phyloP scores from a whole-genome alignment of 2,797 vertebrate species.

The Coluber constrictor region DNA sequence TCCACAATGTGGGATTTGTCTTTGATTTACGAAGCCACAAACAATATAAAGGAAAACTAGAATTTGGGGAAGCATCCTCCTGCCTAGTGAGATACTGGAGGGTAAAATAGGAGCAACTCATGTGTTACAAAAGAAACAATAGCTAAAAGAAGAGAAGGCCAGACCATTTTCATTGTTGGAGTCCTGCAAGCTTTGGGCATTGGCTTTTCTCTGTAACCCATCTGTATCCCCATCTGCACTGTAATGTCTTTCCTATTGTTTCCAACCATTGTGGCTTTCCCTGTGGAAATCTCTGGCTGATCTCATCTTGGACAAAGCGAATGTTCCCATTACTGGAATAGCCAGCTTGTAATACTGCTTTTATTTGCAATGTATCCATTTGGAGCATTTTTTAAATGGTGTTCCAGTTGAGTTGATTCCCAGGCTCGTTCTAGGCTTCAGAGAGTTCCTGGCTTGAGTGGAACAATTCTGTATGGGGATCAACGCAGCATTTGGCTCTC shows the following conservation, averaged over 20 bases:
- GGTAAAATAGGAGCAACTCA: background rate
- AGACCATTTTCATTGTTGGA: background rate
- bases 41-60: background rate
- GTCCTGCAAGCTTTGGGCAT: background rate
- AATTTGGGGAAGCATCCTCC: background rate
- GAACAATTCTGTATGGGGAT: constrained; percentile 22
- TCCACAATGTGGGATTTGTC: background rate
- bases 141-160: background rate
- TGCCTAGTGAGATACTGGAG: background rate
- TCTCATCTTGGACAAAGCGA: background rate
- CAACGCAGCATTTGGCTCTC: constrained; percentile 43
- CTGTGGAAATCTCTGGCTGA: background rate
- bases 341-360: constrained; percentile 3
- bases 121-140: background rate
- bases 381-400: constrained; percentile 17
- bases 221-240: background rate
- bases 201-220: background rate
- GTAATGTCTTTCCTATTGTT: background rate
- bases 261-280: background rate
- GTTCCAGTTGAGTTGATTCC: constrained; percentile 12
- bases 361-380: constrained; percentile 22
- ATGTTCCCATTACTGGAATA: background rate
- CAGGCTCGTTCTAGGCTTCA: background rate
- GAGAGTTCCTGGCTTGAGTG: constrained; percentile 33
- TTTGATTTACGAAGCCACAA: background rate